A percentile compares a stretch with the other conserved stretches of the same genome.
phyloP scores from a whole-genome alignment of 2,113 vertebrate species.

The Emydura subglobosa region DNA sequence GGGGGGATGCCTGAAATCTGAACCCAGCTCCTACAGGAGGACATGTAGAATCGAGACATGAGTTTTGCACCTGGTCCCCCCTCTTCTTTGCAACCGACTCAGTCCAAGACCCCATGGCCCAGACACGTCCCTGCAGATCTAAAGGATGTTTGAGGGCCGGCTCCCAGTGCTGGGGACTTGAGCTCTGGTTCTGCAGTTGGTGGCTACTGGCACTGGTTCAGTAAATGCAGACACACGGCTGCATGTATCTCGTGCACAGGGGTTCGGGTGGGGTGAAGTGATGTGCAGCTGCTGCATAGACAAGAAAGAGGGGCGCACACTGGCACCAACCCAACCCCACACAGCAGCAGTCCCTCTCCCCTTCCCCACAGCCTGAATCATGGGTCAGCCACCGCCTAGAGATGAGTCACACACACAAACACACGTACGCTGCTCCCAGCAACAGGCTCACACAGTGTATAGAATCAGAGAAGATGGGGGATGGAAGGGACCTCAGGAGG shows the following conservation, averaged over 20 bases:
- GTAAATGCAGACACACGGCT: too few species aligned
- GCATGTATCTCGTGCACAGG: background rate
- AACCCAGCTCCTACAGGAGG: background rate
- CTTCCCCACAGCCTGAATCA: too few species aligned
- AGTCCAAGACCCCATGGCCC: background rate
- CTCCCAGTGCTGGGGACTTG: background rate
- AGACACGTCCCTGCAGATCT: background rate
- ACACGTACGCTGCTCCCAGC: too few species aligned
- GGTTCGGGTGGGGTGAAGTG: background rate
- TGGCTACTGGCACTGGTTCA: background rate
- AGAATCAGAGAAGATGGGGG: too few species aligned
- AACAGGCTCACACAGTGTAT: too few species aligned
- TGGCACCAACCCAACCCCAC: too few species aligned
- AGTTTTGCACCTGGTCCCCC: background rate
- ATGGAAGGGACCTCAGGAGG: too few species aligned
- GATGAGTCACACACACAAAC: too few species aligned
- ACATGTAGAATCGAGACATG: background rate
- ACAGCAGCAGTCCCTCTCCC: too few species aligned
- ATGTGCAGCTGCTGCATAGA: background rate
- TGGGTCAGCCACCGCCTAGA: too few species aligned
- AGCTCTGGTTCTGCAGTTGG: background rate
- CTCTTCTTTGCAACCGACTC: fast-evolving
- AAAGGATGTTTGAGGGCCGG: background rate
- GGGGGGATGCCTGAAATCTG: background rate
- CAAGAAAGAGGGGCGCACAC: too few species aligned